A percentile compares a stretch with the other conserved stretches of the same genome.
Evolutionary conservation across 2,888 invertebrate species (phyloP).

Genomic region (Agriotes lineatus): DNA sequence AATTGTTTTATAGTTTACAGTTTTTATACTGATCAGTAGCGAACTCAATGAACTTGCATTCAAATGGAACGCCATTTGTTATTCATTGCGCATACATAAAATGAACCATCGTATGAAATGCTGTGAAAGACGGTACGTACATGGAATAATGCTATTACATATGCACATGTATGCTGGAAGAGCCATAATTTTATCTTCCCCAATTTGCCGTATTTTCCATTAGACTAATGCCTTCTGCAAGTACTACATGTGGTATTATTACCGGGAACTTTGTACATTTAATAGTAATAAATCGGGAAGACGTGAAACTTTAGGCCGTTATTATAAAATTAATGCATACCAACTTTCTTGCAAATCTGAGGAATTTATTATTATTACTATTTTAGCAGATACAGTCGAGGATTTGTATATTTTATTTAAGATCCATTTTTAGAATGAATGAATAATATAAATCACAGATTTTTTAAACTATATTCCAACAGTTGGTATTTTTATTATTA

Average conservation of each 20-base stretch:
- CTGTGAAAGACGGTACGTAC: conserved; percentile 51
- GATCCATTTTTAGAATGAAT: too few relatives aligned
- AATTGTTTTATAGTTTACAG: too few relatives aligned
- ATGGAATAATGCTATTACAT: conserved; percentile 49
- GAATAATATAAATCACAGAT: too few relatives aligned
- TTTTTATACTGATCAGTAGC: background rate
- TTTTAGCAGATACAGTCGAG: too few relatives aligned
- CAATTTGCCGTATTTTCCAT: conserved; percentile 41
- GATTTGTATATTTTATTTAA: too few relatives aligned
- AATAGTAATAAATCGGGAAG: too few relatives aligned
- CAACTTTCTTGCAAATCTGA: too few relatives aligned
- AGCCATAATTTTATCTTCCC: conserved; percentile 45
- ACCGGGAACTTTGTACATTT: background rate
- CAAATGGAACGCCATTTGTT: conserved; percentile 51
- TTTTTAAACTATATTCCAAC: too few relatives aligned
- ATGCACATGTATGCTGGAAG: conserved; percentile 48
- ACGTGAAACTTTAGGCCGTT: too few relatives aligned
- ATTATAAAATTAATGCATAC: too few relatives aligned
- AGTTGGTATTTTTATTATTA: too few relatives aligned
- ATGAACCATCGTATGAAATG: conserved; percentile 52
- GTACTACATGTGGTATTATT: conserved; percentile 21
- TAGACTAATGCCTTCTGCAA: conserved; percentile 21
- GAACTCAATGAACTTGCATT: conserved; percentile 29
- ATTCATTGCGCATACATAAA: conserved; percentile 53
- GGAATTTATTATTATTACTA: too few relatives aligned